Conservation (phyloP, 2,113 vertebrate genomes). For the Ceyx margarethae region DNA sequence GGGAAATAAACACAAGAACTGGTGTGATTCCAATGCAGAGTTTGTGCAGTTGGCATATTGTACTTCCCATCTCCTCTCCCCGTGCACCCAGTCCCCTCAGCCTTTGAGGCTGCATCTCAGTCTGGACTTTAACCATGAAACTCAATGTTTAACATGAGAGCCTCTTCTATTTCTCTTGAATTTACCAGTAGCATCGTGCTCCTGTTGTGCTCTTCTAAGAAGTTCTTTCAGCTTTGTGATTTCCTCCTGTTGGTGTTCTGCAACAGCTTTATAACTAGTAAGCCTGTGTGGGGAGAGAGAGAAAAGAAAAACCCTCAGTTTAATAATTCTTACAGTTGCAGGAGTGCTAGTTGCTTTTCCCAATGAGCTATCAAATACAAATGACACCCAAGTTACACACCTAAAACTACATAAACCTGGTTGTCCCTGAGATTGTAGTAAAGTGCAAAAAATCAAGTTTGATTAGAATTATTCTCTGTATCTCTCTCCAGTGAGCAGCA, state of each 20-base stretch:
- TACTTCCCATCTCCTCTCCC: background rate
- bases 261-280: conserved; percentile 68
- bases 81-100: background rate
- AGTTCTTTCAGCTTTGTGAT: conserved; percentile 82
- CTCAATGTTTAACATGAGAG: background rate
- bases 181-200: conserved; percentile 83
- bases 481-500: background rate
- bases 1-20: background rate
- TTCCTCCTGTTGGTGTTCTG: conserved; percentile 77
- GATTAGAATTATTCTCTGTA: background rate
- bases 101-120: background rate
- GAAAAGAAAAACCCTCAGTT: background rate
- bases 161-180: background rate
- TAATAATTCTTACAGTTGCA: background rate
- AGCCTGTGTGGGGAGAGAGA: conserved; percentile 50
- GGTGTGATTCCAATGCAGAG: background rate
- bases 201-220: conserved; percentile 78
- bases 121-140: background rate
- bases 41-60: background rate
- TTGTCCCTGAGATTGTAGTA: background rate
- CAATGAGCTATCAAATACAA: background rate
- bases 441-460: background rate
- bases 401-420: background rate
- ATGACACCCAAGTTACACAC: background rate
- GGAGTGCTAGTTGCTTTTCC: background rate